Evolutionary conservation across 2,797 vertebrate genomes (phyloP), one percentile per base, ranked within the genome.

Genomic region (Philypnodon macrostomus): DNA sequence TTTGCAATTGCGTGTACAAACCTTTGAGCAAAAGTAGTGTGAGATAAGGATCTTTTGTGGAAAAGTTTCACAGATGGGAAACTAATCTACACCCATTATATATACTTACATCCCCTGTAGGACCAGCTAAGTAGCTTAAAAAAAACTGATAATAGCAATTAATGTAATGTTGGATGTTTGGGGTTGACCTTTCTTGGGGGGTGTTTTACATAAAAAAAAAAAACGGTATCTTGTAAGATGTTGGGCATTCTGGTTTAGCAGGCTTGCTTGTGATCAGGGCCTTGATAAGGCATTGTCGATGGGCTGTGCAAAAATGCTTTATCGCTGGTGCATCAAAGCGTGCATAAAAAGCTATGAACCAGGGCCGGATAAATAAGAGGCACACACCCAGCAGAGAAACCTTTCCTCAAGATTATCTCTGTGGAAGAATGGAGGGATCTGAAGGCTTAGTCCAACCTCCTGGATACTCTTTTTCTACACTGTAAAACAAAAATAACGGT

Each of bases 391-490:
- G 62, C 73, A 55, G 31, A 38, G 36, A 40, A 53, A 75, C 67
- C 58, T 64, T 63, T 71, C 47, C 66, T 79, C 53, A 55, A 82
- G 83, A 70, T 87, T 87, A 75, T 72, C 75, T 84, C 77, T 77
- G 75, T 70, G 70, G 64, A 81, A 85, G 70, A 89, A 87, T 80
- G 67, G 73, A 11, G 39, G 59, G 74, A 81, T 87, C 77, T 85
- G 48, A 55, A 62, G 55, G 35, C 47, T 69, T 76, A 76, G 52
- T 66, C 53, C 55, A 14, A 30, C 54, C 55, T 41, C 53, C 49
- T 47, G 46, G 24, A 34, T 47, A 58, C 44, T 54, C 26, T 27
- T 29, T 31, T 31, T 42, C 14, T 1, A 13, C 23, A 41, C 39
- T 41, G 21, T 41, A 41, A 41, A 41, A n/a, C n/a, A n/a, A n/a